Evolutionary conservation across 2,888 invertebrate genomes (phyloP).

Genomic region (Machimus rusticus): DNA sequence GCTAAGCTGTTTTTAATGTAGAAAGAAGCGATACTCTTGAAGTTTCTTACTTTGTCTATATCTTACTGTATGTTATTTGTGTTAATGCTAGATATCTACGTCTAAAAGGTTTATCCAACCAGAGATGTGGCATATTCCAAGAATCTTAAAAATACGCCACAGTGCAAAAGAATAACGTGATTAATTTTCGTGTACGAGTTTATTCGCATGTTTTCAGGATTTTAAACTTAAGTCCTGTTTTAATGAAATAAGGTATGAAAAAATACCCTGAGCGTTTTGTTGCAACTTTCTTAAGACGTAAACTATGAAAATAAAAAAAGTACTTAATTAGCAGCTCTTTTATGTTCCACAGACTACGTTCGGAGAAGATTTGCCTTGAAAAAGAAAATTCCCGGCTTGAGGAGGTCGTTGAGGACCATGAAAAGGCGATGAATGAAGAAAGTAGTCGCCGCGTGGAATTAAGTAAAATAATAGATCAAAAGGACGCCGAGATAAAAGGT

Average conservation of each 20-base stretch:
- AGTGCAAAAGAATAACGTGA: too few relatives aligned
- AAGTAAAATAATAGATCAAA: constrained; percentile 24
- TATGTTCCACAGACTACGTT: neutral
- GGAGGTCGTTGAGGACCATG: neutral
- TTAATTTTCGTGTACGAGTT: too few relatives aligned
- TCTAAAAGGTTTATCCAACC: neutral
- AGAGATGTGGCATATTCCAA: too few relatives aligned
- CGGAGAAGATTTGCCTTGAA: neutral
- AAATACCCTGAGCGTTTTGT: neutral
- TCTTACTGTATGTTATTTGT: neutral
- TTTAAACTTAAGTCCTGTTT: neutral
- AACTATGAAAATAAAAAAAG: neutral
- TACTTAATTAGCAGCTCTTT: neutral
- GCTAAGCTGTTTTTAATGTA: neutral
- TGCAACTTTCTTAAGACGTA: neutral
- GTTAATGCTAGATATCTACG: neutral
- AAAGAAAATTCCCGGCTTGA: neutral
- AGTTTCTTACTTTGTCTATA: too few relatives aligned
- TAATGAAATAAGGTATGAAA: neutral
- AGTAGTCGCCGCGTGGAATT: neutral
- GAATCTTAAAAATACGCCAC: too few relatives aligned
- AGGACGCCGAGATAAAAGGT: constrained; percentile 36
- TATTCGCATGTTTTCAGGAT: neutral
- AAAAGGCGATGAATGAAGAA: constrained; percentile 21
- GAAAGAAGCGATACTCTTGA: neutral